Evolutionary conservation across 2,797 vertebrate genomes (phyloP).

Genomic region (Muscicapa comitata): DNA sequence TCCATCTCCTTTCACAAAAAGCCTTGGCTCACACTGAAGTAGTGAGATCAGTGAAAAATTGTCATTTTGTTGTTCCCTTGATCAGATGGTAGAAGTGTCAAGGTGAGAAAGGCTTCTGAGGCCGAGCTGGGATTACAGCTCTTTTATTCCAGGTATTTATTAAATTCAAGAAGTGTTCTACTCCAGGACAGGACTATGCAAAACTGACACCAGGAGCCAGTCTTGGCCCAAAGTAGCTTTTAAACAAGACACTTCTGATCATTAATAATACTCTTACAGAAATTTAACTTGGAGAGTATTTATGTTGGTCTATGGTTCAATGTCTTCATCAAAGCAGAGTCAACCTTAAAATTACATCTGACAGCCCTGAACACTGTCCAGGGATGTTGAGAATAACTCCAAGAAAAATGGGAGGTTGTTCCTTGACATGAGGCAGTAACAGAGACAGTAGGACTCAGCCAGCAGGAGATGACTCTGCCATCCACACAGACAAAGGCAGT

Average conservation of each 20-base stretch:
- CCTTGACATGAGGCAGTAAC: accelerated
- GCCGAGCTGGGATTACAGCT: not conserved
- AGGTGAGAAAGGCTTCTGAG: not conserved
- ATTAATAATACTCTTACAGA: not conserved
- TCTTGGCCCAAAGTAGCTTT: not conserved
- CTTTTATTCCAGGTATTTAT: not conserved
- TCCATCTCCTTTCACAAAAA: not conserved
- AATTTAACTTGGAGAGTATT: not conserved
- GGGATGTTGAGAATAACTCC: not conserved
- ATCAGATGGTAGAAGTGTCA: not conserved
- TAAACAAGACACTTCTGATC: not conserved
- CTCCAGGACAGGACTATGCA: not conserved
- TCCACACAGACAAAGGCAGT: not conserved
- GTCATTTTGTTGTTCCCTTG: not conserved
- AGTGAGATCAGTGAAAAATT: not conserved
- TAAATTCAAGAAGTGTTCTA: not conserved
- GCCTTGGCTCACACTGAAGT: not conserved
- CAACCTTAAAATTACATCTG: not conserved
- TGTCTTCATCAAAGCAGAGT: not conserved
- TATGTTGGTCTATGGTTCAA: not conserved
- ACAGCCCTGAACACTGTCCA: not conserved
- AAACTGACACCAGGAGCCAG: not conserved
- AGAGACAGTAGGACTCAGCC: not conserved
- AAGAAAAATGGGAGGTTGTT: not conserved
- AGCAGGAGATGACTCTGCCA: not conserved